phyloP scores from a whole-genome alignment of 2,888 invertebrate genomes.

The Mesopsocus fuscifrons region DNA sequence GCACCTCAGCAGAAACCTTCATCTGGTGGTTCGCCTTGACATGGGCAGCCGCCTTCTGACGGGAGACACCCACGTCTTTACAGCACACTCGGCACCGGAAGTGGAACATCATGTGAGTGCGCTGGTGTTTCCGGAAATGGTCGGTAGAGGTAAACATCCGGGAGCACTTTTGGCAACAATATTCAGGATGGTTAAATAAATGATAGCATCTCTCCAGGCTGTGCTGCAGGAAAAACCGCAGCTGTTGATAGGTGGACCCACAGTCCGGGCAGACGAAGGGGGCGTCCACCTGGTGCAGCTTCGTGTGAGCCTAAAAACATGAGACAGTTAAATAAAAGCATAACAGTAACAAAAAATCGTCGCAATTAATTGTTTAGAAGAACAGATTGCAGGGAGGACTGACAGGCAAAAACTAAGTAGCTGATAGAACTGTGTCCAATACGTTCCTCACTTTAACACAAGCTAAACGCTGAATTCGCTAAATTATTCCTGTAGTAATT shows the following conservation, averaged over 20 bases:
- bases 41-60: too few relatives aligned
- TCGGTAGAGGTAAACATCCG: not conserved
- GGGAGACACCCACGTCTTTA: too few relatives aligned
- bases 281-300: not conserved
- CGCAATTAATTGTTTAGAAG: too few relatives aligned
- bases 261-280: not conserved
- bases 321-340: not conserved
- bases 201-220: not conserved
- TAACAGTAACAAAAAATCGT: too few relatives aligned
- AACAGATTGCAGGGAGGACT: too few relatives aligned
- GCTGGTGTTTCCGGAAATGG: not conserved
- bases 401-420: too few relatives aligned
- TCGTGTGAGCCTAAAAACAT: not conserved
- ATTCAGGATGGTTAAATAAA: not conserved
- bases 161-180: not conserved
- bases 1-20: too few relatives aligned
- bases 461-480: too few relatives aligned
- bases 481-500: too few relatives aligned
- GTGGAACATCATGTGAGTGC: not conserved
- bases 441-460: too few relatives aligned
- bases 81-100: not conserved
- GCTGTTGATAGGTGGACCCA: not conserved
- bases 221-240: not conserved
- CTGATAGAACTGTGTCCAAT: too few relatives aligned
- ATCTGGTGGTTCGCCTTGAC: too few relatives aligned